Evolutionary conservation across 2,113 vertebrate species (phyloP).

Genomic region (Corythoichthys haematopterus): DNA sequence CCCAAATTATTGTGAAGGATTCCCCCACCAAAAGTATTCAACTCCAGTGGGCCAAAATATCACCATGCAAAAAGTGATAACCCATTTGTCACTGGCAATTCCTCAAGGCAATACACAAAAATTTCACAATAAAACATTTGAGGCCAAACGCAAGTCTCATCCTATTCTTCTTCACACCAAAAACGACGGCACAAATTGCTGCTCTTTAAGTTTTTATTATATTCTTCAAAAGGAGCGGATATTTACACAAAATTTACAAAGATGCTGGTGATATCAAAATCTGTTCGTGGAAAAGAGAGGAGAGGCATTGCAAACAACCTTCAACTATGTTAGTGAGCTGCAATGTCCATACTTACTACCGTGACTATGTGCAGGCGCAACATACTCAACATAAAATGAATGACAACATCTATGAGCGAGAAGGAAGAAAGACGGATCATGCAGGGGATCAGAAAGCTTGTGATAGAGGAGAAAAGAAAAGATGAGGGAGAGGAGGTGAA

Average conservation of each 20-base stretch:
- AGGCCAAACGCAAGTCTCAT: too few relatives aligned
- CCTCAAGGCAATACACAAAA: too few relatives aligned
- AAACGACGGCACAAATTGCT: background rate
- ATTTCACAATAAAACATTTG: background rate
- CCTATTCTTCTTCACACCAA: background rate
- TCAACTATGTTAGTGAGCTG: slow-evolving; percentile 61
- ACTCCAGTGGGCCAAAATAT: too few relatives aligned
- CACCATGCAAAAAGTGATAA: too few relatives aligned
- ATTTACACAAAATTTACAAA: slow-evolving; percentile 66
- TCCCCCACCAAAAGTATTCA: too few relatives aligned
- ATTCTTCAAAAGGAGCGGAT: slow-evolving; percentile 40
- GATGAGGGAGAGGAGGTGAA: background rate
- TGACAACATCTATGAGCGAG: slow-evolving; percentile 38
- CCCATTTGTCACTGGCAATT: too few relatives aligned
- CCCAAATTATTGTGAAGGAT: too few relatives aligned
- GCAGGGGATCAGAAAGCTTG: slow-evolving; percentile 16
- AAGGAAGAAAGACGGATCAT: slow-evolving; percentile 25
- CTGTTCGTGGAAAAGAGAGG: slow-evolving; percentile 20
- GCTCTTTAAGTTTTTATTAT: slow-evolving; percentile 49
- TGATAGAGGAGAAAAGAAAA: background rate
- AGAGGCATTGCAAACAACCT: slow-evolving; percentile 38
- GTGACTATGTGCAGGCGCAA: slow-evolving; percentile 52
- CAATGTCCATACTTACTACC: slow-evolving; percentile 69
- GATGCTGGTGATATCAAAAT: slow-evolving; percentile 56
- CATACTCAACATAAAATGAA: slow-evolving; percentile 37